Conservation (phyloP, 2,888 invertebrate species). For the Tenthredo distinguenda region DNA sequence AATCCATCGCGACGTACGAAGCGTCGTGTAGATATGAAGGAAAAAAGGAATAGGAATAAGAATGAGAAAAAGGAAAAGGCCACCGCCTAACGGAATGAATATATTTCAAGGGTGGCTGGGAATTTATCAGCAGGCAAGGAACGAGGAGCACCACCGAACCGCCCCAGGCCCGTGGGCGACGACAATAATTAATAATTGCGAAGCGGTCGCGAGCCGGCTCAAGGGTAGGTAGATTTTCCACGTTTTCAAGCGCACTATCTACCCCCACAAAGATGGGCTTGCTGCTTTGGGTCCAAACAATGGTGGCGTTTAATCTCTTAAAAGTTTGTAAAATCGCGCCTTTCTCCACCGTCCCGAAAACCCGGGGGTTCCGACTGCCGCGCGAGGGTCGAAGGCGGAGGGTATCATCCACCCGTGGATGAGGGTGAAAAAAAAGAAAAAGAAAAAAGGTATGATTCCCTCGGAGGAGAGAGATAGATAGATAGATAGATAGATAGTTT, state of each 20-base stretch:
- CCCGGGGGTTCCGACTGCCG: neutral
- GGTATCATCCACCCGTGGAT: neutral
- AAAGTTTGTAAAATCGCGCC: conserved; percentile 40
- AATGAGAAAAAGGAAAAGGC: conserved; percentile 7
- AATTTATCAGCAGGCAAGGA: conserved; percentile 60
- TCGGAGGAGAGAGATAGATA: neutral
- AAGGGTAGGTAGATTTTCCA: conserved; percentile 11
- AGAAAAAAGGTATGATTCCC: conserved; percentile 19
- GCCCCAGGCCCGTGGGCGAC: conserved; percentile 59
- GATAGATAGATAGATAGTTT: no score
- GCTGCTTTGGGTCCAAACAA: conserved; percentile 52
- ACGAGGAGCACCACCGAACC: conserved; percentile 46
- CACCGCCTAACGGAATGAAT: neutral
- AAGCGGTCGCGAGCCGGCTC: neutral
- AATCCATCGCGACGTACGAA: conserved; percentile 1
- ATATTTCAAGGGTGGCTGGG: conserved; percentile 54
- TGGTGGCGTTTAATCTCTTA: conserved; percentile 53
- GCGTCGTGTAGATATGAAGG: neutral
- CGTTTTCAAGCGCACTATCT: conserved; percentile 42
- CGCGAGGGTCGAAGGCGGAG: conserved; percentile 13
- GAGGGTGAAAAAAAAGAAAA: neutral
- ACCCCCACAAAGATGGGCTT: conserved; percentile 53
- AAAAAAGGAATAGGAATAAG: conserved; percentile 34
- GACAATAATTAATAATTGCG: conserved; percentile 68
- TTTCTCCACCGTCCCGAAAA: neutral